These are phyloP conservation scores for Poecilus cupreus DNA, from an alignment of 2,888 invertebrate genomes.

Conservation along the genomic window DNA sequence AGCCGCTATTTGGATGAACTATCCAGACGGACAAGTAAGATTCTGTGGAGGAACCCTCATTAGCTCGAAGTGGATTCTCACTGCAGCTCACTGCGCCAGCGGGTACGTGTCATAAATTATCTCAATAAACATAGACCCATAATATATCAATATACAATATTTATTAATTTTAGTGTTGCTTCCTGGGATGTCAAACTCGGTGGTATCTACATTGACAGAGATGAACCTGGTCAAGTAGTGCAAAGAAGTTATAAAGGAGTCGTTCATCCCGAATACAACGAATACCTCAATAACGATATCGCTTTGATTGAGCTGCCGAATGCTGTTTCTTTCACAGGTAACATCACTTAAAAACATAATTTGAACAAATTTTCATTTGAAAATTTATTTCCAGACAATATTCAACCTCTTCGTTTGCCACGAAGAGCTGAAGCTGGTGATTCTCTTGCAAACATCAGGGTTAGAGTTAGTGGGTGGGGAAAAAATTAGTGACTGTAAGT, in stretches of 20 bases:
- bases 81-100: constrained; percentile 65
- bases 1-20: constrained; percentile 62
- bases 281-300: constrained; percentile 58
- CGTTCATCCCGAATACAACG: constrained; percentile 56
- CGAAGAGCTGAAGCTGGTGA: constrained; percentile 52
- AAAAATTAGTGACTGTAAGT: constrained; percentile 62
- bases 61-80: constrained; percentile 63
- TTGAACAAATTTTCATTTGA: neutral
- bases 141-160: too few species aligned
- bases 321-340: constrained; percentile 33
- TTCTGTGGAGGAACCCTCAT: constrained; percentile 66
- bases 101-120: constrained; percentile 53
- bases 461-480: constrained; percentile 65
- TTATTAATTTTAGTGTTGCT: constrained; percentile 30
- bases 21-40: neutral
- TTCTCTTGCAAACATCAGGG: constrained; percentile 34
- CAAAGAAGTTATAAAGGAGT: constrained; percentile 46
- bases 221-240: neutral
- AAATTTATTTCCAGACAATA: constrained; percentile 29
- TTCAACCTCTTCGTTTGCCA: constrained; percentile 60
- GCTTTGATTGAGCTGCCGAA: constrained; percentile 59
- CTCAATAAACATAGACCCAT: neutral
- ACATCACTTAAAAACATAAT: neutral
- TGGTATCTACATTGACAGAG: constrained; percentile 2
- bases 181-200: constrained; percentile 40